A percentile compares a stretch with the other conserved stretches of the same genome.
phyloP scores from a whole-genome alignment of 1,140 invertebrate genomes.

The Drosophila ananassae region DNA sequence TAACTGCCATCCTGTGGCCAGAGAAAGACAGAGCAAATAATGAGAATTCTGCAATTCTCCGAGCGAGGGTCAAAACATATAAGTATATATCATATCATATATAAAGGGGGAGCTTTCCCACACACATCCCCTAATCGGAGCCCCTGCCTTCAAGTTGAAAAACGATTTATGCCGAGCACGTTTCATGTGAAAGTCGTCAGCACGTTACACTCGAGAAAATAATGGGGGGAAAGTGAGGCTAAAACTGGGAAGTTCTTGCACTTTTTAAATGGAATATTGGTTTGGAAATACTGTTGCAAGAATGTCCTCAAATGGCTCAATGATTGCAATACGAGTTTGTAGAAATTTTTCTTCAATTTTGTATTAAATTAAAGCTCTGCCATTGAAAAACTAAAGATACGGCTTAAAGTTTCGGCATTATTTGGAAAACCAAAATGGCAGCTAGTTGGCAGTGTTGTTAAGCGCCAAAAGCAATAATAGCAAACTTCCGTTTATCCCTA shows the following conservation, averaged over 20 bases:
- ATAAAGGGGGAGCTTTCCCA: background rate
- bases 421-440: conserved; percentile 27
- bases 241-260: background rate
- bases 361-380: too few species aligned
- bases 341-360: background rate
- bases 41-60: conserved; percentile 30
- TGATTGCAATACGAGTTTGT: background rate
- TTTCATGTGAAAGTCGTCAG: conserved; percentile 67
- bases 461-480: conserved; percentile 60
- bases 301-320: background rate
- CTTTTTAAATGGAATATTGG: too few species aligned
- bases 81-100: conserved; percentile 37
- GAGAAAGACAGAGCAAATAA: conserved; percentile 9
- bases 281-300: background rate
- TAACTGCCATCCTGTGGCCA: conserved; percentile 36
- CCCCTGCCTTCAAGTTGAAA: conserved; percentile 3
- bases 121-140: conserved; percentile 20
- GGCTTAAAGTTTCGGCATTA: background rate
- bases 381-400: too few species aligned
- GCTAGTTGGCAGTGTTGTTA: conserved; percentile 53
- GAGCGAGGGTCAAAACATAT: conserved; percentile 39
- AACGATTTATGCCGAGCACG: conserved; percentile 66
- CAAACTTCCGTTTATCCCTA: conserved; percentile 56
- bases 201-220: conserved; percentile 56
- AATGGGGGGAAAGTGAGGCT: conserved; percentile 24